Conservation (phyloP, 1,140 invertebrate genomes). For the Steinernema khuongi region DNA sequence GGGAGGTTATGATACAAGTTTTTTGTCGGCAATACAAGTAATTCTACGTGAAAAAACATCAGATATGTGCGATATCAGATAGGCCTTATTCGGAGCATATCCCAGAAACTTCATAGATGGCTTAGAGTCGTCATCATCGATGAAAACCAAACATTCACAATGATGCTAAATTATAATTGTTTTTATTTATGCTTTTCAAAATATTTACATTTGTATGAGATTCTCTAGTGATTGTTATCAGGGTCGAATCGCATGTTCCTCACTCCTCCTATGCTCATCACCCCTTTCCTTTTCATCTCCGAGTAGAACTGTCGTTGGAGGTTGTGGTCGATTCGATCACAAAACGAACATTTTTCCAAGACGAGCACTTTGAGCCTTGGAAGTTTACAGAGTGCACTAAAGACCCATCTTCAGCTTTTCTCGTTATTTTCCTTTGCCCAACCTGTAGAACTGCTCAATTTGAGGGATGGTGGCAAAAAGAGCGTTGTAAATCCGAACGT, state of each 20-base stretch:
- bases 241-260: not conserved
- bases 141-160: not conserved
- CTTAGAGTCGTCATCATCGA: no score
- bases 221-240: not conserved
- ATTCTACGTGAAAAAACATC: no score
- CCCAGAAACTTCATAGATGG: not conserved
- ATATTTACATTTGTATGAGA: not conserved
- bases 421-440: not conserved
- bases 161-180: not conserved
- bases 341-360: not conserved
- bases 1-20: no score
- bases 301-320: not conserved
- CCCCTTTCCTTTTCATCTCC: not conserved
- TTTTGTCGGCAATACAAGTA: no score
- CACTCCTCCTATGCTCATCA: not conserved
- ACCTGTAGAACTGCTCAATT: constrained; percentile 10
- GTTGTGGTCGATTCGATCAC: not conserved
- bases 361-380: not conserved
- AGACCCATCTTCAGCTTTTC: not conserved
- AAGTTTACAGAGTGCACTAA: not conserved
- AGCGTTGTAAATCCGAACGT: not conserved
- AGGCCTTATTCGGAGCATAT: no score
- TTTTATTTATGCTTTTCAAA: not conserved
- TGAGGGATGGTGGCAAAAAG: not conserved
- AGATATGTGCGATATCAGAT: no score